Evolutionary conservation across 1,140 invertebrate species (phyloP), one percentile per base, ranked within the genome.

Genomic region (Diorhabda carinulata): DNA sequence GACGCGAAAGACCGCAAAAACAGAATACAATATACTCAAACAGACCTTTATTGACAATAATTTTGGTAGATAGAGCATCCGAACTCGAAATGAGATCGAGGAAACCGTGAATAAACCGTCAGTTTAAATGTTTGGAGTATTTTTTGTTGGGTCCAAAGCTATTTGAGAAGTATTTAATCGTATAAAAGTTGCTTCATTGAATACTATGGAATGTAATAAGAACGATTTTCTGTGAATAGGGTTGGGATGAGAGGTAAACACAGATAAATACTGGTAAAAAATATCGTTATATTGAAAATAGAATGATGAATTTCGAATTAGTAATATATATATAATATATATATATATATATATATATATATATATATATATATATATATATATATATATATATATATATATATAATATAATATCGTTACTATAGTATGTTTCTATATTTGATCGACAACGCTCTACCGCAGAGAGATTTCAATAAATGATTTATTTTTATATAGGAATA

Each of bases 101-200:
- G 47, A 52, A 52, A 52, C 47, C 6, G 47, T 52, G 47, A 52
- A 52, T 52, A 52, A 52, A 52, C 6, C n/a, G 47, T 8, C 47
- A 52, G 47, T 52, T 52, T 52, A 52, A n/a, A 52, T 52, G n/a
- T 52, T 52, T 52, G 6, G 6, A 8, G 6, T n/a, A 6, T 52
- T 52, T 52, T n/a, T 6, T 52, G 6, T 52, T 52, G 47, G 47
- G 3, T 52, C 47, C 47, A n/a, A 52, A 52, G 47, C n/a, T 52
- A n/a, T 52, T 52, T n/a, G 47, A 52, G 47, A 52, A 52, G 47
- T 52, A 52, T 52, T n/a, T 52, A 52, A 52, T 52, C 47, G 47
- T 52, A 52, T 52, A 52, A 52, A 52, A 52, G 47, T n/a, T 52
- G 47, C 6, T 52, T 52, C n/a, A 52, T 52, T 52, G 47, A 52